Evolutionary conservation across 2,797 vertebrate species (phyloP), one percentile per base, ranked within the genome.

Genomic region (Cyclura pinguis): DNA sequence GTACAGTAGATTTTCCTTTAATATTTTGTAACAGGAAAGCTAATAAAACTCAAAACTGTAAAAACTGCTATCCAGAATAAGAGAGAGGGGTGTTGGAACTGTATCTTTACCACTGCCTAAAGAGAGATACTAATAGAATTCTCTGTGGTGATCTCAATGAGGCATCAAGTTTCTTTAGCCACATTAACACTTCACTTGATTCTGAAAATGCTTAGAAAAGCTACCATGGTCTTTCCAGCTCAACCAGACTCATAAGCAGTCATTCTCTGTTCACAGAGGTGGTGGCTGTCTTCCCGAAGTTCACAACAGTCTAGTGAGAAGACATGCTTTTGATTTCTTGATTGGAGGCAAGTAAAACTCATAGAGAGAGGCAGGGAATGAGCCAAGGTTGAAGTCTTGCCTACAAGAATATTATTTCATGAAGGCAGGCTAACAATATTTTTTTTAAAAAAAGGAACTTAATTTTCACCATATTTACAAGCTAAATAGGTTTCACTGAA

Each of bases 201-300:
- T 42, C 80, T 69, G 77, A 52, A 69, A 88, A 52, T 38, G 50
- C 62, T 82, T 87, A 50, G 42, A n/a, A 73, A 88, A 32, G n/a
- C 50, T 72, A 4, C 87, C 9, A 22, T 88, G 9, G 22, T 73
- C 50, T 32, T 72, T 57, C 50, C 52, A 57, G n/a, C 52, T 81
- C 50, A n/a, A 52, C 42, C 18, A 52, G 42, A 85, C 42, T n/a
- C 42, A 72, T 52, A 12, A n/a, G 16, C 29, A 0, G 47, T 72
- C 29, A 32, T 76, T 35, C 35, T 29, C 50, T 55, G 5, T 73
- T 85, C 3, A 32, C 18, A 72, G 42, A 67, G 59, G 27, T 35
- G 57, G 20, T 16, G 12, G 9, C 22, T 50, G 32, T 24, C 18
- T 24, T 52, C 20, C 18, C 38, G 52, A 52, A 35, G 29, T 14